Evolutionary conservation across 2,797 vertebrate genomes (phyloP), one percentile per base, ranked within the genome.

Genomic region (Characodon lateralis): DNA sequence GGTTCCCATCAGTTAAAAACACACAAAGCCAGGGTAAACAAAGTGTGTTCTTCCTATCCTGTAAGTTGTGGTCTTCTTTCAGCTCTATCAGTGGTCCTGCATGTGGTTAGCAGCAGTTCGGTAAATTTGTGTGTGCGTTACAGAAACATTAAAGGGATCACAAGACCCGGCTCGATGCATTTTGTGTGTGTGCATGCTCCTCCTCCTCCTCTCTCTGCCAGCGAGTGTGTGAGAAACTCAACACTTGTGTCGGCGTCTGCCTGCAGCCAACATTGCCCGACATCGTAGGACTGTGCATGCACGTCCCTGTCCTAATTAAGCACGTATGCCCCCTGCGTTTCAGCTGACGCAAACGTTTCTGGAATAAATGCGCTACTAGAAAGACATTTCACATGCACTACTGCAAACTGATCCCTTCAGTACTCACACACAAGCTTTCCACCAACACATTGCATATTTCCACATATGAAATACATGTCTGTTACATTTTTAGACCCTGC

Each of bases 211-310:
- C 85, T 76, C 81, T 81, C 72, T 58, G 55, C 22, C 43, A 63
- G 28, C 8, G 59, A 82, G 72, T 80, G 87, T 88, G 93, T 94
- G 93, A 91, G 93, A 93, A 93, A 91, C 78, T 72, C 77, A 89
- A 89, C 92, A 93, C 91, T 94, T 93, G 91, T 80, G 89, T 87
- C 74, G 69, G 84, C 71, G 76, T 88, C 86, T 89, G 90, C 86
- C 89, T 86, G 78, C 53, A 90, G 86, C 89, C 91, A 84, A 87
- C 85, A 85, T 89, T 13, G 63, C 63, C 39, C 22, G 41, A 69
- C 66, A 41, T 69, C 6, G 76, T 43, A 53, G 35, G 70, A 73
- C 78, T 74, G 51, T 10, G 39, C 43, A 24, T 31, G 43, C 59
- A 3, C 0, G 51, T 77, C 71, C 26, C 63, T 80, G 81, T 87